Percentiles rank a stretch among this genome's conserved stretches.
Evolutionary conservation across 2,888 invertebrate genomes (phyloP).

Genomic region (Calameuta pallipes): DNA sequence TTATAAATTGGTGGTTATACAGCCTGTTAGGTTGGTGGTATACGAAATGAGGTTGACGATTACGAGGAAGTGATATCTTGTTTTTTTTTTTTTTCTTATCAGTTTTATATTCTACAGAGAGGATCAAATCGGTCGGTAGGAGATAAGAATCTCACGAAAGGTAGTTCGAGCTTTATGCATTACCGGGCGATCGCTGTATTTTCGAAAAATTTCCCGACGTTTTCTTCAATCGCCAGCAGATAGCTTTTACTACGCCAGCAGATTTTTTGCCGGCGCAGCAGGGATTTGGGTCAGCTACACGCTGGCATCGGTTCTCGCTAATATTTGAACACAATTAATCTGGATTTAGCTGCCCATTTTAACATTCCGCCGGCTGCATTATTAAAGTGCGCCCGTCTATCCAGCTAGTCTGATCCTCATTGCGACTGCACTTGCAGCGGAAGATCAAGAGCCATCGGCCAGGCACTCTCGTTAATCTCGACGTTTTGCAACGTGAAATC

Average conservation of each 20-base stretch:
- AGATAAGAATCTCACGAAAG: not conserved
- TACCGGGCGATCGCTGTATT: not conserved
- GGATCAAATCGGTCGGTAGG: too few relatives aligned
- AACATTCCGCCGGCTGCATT: conserved; percentile 18
- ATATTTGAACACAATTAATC: conserved; percentile 62
- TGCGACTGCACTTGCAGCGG: not conserved
- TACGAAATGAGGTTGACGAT: not conserved
- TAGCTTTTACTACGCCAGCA: conserved; percentile 58
- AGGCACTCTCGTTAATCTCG: not conserved
- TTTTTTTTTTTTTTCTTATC: not conserved
- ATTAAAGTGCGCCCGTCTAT: conserved; percentile 13
- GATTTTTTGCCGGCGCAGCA: conserved; percentile 54
- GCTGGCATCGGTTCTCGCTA: conserved; percentile 34
- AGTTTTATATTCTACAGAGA: not conserved
- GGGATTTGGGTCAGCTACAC: conserved; percentile 53
- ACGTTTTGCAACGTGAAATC: not conserved
- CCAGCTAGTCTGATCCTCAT: not conserved
- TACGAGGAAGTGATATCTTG: not conserved
- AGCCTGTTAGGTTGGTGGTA: not conserved
- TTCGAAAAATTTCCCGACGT: conserved; percentile 35
- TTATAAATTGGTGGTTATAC: not conserved
- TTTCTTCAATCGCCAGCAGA: conserved; percentile 44
- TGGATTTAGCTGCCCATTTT: conserved; percentile 34
- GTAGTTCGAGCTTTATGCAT: not conserved
- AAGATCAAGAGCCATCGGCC: not conserved